Evolutionary conservation across 2,113 vertebrate genomes (phyloP), one percentile per base, ranked within the genome.

Genomic region (Orientallactaga bullata): DNA sequence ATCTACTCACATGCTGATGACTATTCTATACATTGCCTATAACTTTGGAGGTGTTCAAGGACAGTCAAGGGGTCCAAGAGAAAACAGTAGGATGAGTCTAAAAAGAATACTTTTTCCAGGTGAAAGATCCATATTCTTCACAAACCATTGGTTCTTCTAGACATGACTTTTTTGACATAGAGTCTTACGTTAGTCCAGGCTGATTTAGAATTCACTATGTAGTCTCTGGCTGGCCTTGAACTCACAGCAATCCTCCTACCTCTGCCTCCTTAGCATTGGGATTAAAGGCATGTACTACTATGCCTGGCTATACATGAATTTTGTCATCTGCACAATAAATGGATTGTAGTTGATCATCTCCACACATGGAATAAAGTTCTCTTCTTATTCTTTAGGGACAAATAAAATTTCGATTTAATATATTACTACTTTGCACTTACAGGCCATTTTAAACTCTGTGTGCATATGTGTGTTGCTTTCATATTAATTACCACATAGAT

Each of bases 261-360:
- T 47, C 42, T 47, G 42, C 42, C 42, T 47, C 5, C 42, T 47
- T 8, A 47, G 42, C 42, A 47, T 8, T 47, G 42, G 42, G 42
- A 8, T 47, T 47, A 47, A 47, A 47, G 8, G 5, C 42, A 47
- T 47, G 42, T 47, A 47, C 42, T 8, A 47, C 42, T 8, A 47
- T 8, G 8, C 8, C 42, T 8, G 8, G 42, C 8, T 47, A 47
- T 47, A 66, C 30, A 63, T 92, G 87, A 90, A 82, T 92, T 94
- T 88, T 89, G 51, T 93, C 68, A 77, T 85, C 66, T 88, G 18
- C 51, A 95, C 90, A 90, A 93, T 91, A 85, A 95, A 88, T 92
- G 74, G 37, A 20, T 83, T 93, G 12, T 78, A 37, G 71, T 79
- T 85, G 63, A 69, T 74, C 55, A 82, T 73, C 23, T 95, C 47